Percentiles rank a stretch among this genome's conserved stretches.
These are phyloP conservation scores for Campodea augens DNA, from an alignment of 1,140 invertebrate species.

Conservation along the genomic window DNA sequence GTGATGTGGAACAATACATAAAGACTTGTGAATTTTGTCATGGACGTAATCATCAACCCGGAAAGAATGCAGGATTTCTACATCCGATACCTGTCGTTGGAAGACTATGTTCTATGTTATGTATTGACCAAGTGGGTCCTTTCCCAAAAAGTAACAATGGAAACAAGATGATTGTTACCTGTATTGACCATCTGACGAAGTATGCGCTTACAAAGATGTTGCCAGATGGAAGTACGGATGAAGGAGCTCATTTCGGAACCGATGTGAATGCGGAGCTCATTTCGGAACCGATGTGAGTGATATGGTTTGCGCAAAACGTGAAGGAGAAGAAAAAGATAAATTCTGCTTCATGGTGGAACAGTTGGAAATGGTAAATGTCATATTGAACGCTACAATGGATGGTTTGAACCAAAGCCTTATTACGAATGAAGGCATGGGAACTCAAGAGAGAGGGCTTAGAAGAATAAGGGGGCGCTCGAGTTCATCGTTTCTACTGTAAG, in stretches of 20 bases:
- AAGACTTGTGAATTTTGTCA: slow-evolving; percentile 19
- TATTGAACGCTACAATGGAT: no score
- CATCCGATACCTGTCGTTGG: slow-evolving; percentile 19
- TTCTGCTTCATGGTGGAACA: no score
- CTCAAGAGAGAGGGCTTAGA: no score
- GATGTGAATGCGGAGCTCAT: slow-evolving; percentile 16
- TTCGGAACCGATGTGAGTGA: no score
- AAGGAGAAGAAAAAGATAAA: no score
- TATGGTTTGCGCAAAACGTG: no score
- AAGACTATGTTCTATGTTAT: slow-evolving; percentile 19
- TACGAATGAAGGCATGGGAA: no score
- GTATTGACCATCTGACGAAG: slow-evolving; percentile 19
- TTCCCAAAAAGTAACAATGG: slow-evolving; percentile 13
- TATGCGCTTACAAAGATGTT: slow-evolving; percentile 13
- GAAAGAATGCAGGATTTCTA: slow-evolving; percentile 19
- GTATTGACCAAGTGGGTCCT: slow-evolving; percentile 19
- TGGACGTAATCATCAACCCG: slow-evolving; percentile 19
- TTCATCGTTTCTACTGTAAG: no score
- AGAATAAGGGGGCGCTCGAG: no score
- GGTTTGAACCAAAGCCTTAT: no score
- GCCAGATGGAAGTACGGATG: slow-evolving; percentile 14
- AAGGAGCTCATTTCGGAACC: slow-evolving; percentile 15
- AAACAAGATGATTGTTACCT: slow-evolving; percentile 18
- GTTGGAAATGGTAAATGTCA: no score
- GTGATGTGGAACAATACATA: slow-evolving; percentile 18